Evolutionary conservation across 2,888 invertebrate genomes (phyloP).

Genomic region (Acrobasis consociella): DNA sequence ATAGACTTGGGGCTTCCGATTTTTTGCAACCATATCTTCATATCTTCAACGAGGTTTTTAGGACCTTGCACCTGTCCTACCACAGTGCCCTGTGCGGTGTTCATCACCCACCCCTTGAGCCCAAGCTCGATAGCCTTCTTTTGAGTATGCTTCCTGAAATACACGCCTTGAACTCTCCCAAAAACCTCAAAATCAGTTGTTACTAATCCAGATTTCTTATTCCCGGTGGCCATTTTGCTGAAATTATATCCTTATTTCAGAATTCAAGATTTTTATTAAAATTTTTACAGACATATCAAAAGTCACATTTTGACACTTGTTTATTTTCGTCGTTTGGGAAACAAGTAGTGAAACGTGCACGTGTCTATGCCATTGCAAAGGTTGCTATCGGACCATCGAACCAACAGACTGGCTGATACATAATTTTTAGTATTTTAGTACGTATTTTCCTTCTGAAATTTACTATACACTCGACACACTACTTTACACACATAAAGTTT

Average conservation of each 20-base stretch:
- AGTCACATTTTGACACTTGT: slow-evolving; percentile 36
- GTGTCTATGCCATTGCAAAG: slow-evolving; percentile 27
- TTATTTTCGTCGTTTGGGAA: slow-evolving; percentile 47
- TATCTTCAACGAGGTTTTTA: slow-evolving; percentile 78
- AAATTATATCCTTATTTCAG: slow-evolving; percentile 10
- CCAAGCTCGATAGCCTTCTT: slow-evolving; percentile 84
- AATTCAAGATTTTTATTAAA: slow-evolving; percentile 10
- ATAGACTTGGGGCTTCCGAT: slow-evolving; percentile 87
- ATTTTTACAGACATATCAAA: slow-evolving; percentile 25
- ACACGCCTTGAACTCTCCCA: slow-evolving; percentile 84
- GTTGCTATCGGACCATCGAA: slow-evolving; percentile 48
- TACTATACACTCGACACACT: too few species aligned
- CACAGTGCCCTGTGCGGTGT: slow-evolving; percentile 87
- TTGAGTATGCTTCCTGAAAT: slow-evolving; percentile 84
- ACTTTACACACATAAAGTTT: too few species aligned
- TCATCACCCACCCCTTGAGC: slow-evolving; percentile 89
- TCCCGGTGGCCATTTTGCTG: slow-evolving; percentile 42
- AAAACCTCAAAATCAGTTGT: slow-evolving; percentile 82
- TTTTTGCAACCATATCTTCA: slow-evolving; percentile 83
- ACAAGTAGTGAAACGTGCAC: slow-evolving; percentile 35
- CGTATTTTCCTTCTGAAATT: too few species aligned
- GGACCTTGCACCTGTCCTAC: slow-evolving; percentile 86
- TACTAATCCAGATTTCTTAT: slow-evolving; percentile 45
- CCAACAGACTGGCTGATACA: slow-evolving; percentile 24
- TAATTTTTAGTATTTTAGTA: too few species aligned